Conservation (phyloP, 2,888 invertebrate genomes). For the Ischnus inquisitorius region DNA sequence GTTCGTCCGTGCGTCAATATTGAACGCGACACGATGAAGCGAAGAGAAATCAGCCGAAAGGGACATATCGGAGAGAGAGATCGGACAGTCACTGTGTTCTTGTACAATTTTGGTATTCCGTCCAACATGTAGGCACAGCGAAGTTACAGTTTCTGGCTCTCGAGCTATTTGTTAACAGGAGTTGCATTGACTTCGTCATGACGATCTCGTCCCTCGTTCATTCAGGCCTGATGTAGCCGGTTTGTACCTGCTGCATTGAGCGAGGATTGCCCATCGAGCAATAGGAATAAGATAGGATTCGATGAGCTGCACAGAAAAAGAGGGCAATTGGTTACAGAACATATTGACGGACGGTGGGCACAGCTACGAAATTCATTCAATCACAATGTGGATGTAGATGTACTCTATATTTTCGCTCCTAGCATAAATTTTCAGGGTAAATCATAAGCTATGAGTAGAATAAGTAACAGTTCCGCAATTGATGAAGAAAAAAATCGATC, state of each 20-base stretch:
- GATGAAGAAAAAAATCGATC: too few species aligned
- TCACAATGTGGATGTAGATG: too few species aligned
- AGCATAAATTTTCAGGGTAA: too few species aligned
- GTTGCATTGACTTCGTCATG: background rate
- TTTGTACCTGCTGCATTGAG: background rate
- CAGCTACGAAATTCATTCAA: too few species aligned
- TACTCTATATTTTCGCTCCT: too few species aligned
- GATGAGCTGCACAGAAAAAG: background rate
- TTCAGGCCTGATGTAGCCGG: constrained; percentile 3
- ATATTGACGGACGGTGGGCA: too few species aligned
- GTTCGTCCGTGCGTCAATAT: constrained; percentile 9
- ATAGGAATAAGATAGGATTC: background rate
- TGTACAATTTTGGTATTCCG: constrained; percentile 4
- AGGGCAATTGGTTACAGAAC: background rate
- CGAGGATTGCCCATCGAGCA: background rate
- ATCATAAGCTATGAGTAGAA: too few species aligned
- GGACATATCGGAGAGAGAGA: background rate
- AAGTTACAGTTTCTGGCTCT: background rate
- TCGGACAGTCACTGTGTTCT: constrained; percentile 13
- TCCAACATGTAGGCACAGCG: constrained; percentile 6
- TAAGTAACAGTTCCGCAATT: too few species aligned
- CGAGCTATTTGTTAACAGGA: background rate
- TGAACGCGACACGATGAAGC: constrained; percentile 5
- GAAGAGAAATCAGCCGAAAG: constrained; percentile 10
- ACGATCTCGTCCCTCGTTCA: constrained; percentile 1